Percentiles rank a stretch among this genome's conserved stretches.
Conservation (phyloP, 2,888 invertebrate genomes). For the Lacanobia oleracea region DNA sequence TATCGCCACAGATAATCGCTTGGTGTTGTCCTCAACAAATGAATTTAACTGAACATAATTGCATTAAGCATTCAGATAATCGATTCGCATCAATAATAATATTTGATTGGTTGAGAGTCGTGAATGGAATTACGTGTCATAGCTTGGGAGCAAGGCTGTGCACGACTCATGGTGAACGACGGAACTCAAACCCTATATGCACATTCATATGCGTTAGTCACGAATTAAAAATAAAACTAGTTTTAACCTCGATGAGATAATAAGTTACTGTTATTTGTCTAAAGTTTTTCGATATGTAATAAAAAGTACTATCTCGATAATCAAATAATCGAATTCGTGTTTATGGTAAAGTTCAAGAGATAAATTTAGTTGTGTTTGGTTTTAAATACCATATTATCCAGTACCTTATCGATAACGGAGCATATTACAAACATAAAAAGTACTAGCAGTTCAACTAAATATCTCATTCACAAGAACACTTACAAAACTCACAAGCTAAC, state of each 20-base stretch:
- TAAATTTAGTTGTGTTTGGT: neutral
- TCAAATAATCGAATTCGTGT: slow-evolving; percentile 55
- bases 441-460: too few relatives aligned
- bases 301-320: slow-evolving; percentile 49
- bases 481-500: too few relatives aligned
- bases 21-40: slow-evolving; percentile 66
- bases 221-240: slow-evolving; percentile 65
- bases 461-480: too few relatives aligned
- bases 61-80: slow-evolving; percentile 68
- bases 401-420: neutral
- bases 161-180: slow-evolving; percentile 70
- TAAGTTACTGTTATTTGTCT: slow-evolving; percentile 46
- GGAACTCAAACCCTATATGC: slow-evolving; percentile 65
- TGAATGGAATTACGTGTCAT: slow-evolving; percentile 71
- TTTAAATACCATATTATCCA: neutral
- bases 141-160: slow-evolving; percentile 71
- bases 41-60: slow-evolving; percentile 69
- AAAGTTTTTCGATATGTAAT: slow-evolving; percentile 40
- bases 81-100: slow-evolving; percentile 63
- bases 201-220: slow-evolving; percentile 60
- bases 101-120: slow-evolving; percentile 69
- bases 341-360: slow-evolving; percentile 36
- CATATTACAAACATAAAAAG: neutral
- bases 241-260: slow-evolving; percentile 67
- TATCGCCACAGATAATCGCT: slow-evolving; percentile 54